Conservation (phyloP, 2,797 vertebrate species). For the Silurus aristotelis region DNA sequence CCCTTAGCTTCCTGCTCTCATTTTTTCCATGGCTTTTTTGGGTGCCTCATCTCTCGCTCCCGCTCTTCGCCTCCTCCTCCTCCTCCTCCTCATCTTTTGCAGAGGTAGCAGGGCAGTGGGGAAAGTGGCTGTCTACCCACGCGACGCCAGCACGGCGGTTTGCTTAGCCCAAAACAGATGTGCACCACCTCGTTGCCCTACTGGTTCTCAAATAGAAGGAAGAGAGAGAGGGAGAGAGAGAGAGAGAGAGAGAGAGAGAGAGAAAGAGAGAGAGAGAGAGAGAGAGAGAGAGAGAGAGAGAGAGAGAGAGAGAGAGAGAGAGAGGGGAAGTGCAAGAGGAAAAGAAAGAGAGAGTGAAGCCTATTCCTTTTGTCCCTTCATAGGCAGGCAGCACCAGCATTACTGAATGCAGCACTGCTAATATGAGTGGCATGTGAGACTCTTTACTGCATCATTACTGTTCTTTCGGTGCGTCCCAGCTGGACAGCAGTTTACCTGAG, state of each 20-base stretch:
- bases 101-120: constrained; percentile 79
- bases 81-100: constrained; percentile 60
- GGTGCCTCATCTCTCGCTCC: constrained; percentile 65
- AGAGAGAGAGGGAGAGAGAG: constrained; percentile 39
- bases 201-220: constrained; percentile 54
- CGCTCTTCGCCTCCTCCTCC: constrained; percentile 53
- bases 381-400: constrained; percentile 15
- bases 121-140: constrained; percentile 76
- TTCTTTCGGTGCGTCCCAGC: neutral
- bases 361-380: neutral
- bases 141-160: constrained; percentile 77
- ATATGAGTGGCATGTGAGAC: constrained; percentile 32
- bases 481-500: constrained; percentile 3
- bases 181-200: constrained; percentile 65
- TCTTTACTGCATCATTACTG: neutral
- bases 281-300: constrained; percentile 26
- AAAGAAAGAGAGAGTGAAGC: constrained; percentile 29
- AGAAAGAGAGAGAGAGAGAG: constrained; percentile 22
- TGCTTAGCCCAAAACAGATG: constrained; percentile 83
- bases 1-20: constrained; percentile 67
- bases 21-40: constrained; percentile 76
- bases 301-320: neutral
- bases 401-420: constrained; percentile 9
- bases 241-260: constrained; percentile 35
- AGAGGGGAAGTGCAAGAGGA: constrained; percentile 23